A percentile compares a stretch with the other conserved stretches of the same genome.
Evolutionary conservation across 2,113 vertebrate species (phyloP).

Genomic region (Rhea pennata): DNA sequence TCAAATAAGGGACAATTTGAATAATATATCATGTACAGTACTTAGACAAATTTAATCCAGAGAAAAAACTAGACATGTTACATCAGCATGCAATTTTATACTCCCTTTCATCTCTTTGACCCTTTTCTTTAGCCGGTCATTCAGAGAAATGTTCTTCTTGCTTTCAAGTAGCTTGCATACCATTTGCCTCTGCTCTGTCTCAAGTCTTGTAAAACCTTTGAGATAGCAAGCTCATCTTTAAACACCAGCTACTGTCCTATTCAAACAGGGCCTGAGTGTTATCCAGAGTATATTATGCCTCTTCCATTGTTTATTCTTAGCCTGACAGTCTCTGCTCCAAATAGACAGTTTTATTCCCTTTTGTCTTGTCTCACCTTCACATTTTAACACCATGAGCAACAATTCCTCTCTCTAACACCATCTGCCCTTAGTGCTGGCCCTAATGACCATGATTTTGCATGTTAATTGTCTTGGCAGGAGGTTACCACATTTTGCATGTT

Average conservation of each 20-base stretch:
- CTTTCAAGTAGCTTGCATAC: background rate
- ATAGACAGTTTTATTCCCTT: rapidly evolving
- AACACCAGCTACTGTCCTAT: background rate
- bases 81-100: background rate
- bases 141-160: background rate
- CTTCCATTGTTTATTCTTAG: background rate
- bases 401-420: background rate
- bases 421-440: background rate
- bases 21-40: background rate
- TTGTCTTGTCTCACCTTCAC: background rate
- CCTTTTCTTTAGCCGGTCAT: background rate
- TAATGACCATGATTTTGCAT: constrained; percentile 46
- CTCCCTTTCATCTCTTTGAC: background rate
- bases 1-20: constrained; percentile 3
- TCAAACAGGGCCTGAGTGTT: background rate
- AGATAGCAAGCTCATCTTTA: background rate
- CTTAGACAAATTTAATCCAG: background rate
- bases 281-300: background rate
- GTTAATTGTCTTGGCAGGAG: constrained; percentile 47
- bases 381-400: background rate
- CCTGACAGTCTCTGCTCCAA: background rate
- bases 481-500: background rate
- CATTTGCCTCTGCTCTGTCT: background rate
- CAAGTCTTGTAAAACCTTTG: background rate
- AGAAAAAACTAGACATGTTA: background rate